These are phyloP conservation scores for Naso thynnoides DNA, from an alignment of 2,797 vertebrate species.

Conservation along the genomic window DNA sequence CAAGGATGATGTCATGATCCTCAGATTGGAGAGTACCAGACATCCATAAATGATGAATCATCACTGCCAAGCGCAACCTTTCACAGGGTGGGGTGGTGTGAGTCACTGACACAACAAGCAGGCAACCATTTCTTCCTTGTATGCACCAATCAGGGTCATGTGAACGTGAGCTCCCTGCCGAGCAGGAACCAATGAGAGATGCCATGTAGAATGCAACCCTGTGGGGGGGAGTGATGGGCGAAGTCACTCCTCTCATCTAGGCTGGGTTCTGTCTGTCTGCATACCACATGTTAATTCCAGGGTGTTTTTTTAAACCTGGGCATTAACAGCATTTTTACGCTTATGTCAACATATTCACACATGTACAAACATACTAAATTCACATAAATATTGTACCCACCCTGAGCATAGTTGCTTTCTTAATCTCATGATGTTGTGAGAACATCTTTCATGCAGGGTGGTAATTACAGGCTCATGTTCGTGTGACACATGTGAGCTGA, in stretches of 20 bases:
- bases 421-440: conserved; percentile 72
- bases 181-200: conserved; percentile 54
- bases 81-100: conserved; percentile 62
- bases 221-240: conserved; percentile 34
- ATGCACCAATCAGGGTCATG: conserved; percentile 67
- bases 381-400: too few species aligned
- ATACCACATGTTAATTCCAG: conserved; percentile 76
- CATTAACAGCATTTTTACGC: conserved; percentile 45
- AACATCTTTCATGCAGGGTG: conserved; percentile 73
- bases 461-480: conserved; percentile 79
- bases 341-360: too few species aligned
- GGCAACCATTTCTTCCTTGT: conserved; percentile 52
- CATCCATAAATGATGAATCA: conserved; percentile 76
- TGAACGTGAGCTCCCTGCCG: conserved; percentile 60
- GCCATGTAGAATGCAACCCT: conserved; percentile 29
- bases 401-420: conserved; percentile 49
- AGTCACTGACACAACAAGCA: conserved; percentile 73
- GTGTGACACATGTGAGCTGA: conserved; percentile 76
- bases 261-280: conserved; percentile 56
- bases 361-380: too few species aligned
- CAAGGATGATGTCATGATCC: conserved; percentile 78
- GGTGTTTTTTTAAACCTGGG: conserved; percentile 44
- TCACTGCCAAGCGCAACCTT: conserved; percentile 68
- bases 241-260: conserved; percentile 68
- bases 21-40: conserved; percentile 75